A percentile compares a stretch with the other conserved stretches of the same genome.
phyloP scores from a whole-genome alignment of 2,797 vertebrate species.

The Benthosema pterotum region DNA sequence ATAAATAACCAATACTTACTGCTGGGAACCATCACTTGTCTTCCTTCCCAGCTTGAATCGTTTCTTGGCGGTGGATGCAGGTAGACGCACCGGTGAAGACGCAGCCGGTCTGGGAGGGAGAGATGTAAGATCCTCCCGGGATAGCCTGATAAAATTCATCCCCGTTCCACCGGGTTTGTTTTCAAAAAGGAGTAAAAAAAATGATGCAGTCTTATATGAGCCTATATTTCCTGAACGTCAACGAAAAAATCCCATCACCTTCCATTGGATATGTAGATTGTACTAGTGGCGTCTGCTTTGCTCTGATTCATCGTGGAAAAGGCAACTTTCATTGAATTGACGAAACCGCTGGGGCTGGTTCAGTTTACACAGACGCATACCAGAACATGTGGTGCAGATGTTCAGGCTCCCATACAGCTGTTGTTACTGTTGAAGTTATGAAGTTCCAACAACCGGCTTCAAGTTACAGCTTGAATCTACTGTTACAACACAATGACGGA shows the following conservation, averaged over 20 bases:
- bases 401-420: slow-evolving; percentile 59
- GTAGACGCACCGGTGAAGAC: slow-evolving; percentile 52
- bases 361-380: slow-evolving; percentile 29
- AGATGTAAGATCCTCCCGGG: slow-evolving; percentile 59
- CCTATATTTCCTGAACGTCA: neutral
- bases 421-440: slow-evolving; percentile 20
- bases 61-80: slow-evolving; percentile 65
- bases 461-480: slow-evolving; percentile 9
- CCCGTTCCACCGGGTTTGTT: slow-evolving; percentile 8
- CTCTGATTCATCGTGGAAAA: slow-evolving; percentile 25
- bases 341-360: slow-evolving; percentile 28
- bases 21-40: slow-evolving; percentile 75
- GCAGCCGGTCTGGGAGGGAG: slow-evolving; percentile 56
- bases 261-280: slow-evolving; percentile 7
- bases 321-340: too few species aligned
- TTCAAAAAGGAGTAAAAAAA: neutral
- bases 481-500: neutral
- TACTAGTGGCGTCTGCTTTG: neutral
- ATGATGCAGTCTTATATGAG: neutral
- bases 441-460: neutral
- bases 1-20: slow-evolving; percentile 73
- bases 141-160: slow-evolving; percentile 53
- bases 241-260: neutral
- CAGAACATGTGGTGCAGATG: slow-evolving; percentile 61
- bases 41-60: slow-evolving; percentile 75